These are phyloP conservation scores for Leucania comma DNA, from an alignment of 2,888 invertebrate species.

Conservation along the genomic window DNA sequence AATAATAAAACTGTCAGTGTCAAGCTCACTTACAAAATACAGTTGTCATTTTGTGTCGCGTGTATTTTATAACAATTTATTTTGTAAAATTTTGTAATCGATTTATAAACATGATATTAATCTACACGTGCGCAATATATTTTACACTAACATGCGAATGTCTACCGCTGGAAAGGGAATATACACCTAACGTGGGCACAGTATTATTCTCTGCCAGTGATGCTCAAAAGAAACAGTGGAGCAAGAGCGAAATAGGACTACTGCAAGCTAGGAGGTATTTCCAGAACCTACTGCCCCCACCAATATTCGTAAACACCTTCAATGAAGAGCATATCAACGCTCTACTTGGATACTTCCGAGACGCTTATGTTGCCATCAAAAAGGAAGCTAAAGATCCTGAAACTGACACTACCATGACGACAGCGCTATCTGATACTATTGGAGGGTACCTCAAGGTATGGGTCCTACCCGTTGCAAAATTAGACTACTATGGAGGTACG, in stretches of 20 bases:
- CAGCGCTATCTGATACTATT: constrained; percentile 86
- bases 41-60: constrained; percentile 64
- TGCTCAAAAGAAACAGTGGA: constrained; percentile 73
- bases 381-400: constrained; percentile 68
- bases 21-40: constrained; percentile 32
- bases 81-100: constrained; percentile 65
- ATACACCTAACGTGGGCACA: constrained; percentile 79
- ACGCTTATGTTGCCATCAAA: constrained; percentile 73
- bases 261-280: constrained; percentile 78
- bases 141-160: constrained; percentile 58
- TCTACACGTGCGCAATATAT: constrained; percentile 65
- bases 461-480: constrained; percentile 91
- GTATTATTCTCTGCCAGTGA: constrained; percentile 77
- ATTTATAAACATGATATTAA: constrained; percentile 72
- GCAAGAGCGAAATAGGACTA: constrained; percentile 69
- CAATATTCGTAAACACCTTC: constrained; percentile 66
- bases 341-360: constrained; percentile 75
- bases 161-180: constrained; percentile 42
- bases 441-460: constrained; percentile 92
- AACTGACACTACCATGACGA: constrained; percentile 73
- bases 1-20: constrained; percentile 31
- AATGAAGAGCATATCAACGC: constrained; percentile 73
- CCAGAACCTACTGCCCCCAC: constrained; percentile 77
- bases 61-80: constrained; percentile 75
- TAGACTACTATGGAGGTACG: constrained; percentile 92